Evolutionary conservation across 2,888 invertebrate species (phyloP), one percentile per base, ranked within the genome.

Genomic region (Idaea biselata): DNA sequence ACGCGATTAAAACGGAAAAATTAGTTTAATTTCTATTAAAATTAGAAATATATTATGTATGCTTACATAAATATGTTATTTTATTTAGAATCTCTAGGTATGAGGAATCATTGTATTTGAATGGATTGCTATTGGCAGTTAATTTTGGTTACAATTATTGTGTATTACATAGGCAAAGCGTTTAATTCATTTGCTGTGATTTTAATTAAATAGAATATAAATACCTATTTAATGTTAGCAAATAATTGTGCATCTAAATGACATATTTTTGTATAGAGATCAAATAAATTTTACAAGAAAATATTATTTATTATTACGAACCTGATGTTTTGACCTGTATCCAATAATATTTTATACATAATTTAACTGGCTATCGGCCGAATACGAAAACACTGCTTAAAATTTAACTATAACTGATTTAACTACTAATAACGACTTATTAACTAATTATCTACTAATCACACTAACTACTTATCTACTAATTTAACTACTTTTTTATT

Each of bases 241-340:
- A 66, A 68, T 67, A 64, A 63, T 63, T 67, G 59, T 58, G 58
- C 63, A 71, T 68, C 71, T 74, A 73, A 74, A 79, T 78, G 72
- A 81, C 78, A 71, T 87, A 87, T 88, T 88, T 89, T 88, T 89
- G 78, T 87, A 87, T 78, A 72, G 74, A 79, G 66, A 69, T 68
- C 69, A 77, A 87, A 87, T 85, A 86, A 81, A 87, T 76, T 82
- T 82, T 82, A 70, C 70, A 75, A 72, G 68, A 73, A 71, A 73
- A 60, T 55, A 58, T 60, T 53, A 4, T 57, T 18, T 69, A 66
- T 80, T 77, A 66, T 69, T 75, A 61, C 60, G 53, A 18, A 57
- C 64, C 63, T 55, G 58, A 33, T 57, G 16, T 33, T 65, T 62
- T 55, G 59, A 71, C 25, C 25, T 25, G 25, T 25, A 25, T 25